phyloP scores from a whole-genome alignment of 2,888 invertebrate species.

The Xanthorhoe spadicearia region DNA sequence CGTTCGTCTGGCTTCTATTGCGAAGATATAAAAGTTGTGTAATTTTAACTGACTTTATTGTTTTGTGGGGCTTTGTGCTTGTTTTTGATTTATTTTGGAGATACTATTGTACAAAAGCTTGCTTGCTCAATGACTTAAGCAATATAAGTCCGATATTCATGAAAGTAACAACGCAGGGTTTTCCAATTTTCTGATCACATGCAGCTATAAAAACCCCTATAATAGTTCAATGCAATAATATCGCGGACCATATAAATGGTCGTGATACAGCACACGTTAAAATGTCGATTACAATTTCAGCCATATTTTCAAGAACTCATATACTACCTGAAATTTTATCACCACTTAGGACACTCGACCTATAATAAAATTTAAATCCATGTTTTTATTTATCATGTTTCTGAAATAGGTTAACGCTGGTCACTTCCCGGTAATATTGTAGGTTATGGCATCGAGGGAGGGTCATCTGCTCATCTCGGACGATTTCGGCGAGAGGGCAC shows the following conservation, averaged over 20 bases:
- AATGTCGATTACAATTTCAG: neutral
- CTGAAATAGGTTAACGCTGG: constrained; percentile 4
- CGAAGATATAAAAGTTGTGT: constrained; percentile 36
- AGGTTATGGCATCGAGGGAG: constrained; percentile 27
- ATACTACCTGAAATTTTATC: neutral
- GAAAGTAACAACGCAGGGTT: too few relatives aligned
- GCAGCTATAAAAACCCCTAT: too few relatives aligned
- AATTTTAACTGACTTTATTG: constrained; percentile 34
- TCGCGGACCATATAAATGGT: too few relatives aligned
- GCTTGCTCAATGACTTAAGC: neutral
- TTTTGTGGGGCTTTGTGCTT: constrained; percentile 18
- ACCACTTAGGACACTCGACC: neutral
- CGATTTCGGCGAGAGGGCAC: constrained; percentile 38
- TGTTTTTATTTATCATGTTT: constrained; percentile 9
- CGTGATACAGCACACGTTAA: neutral
- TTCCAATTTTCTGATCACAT: too few relatives aligned
- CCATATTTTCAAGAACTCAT: neutral
- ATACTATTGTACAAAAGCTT: neutral
- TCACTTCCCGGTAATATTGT: constrained; percentile 28
- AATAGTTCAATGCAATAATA: neutral
- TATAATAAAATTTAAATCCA: constrained; percentile 3
- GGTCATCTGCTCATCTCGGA: constrained; percentile 38
- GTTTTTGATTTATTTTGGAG: constrained; percentile 18
- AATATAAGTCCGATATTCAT: neutral
- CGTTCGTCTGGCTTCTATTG: constrained; percentile 32